These are phyloP conservation scores for Chanos chanos DNA, from an alignment of 2,797 vertebrate genomes.

Conservation along the genomic window DNA sequence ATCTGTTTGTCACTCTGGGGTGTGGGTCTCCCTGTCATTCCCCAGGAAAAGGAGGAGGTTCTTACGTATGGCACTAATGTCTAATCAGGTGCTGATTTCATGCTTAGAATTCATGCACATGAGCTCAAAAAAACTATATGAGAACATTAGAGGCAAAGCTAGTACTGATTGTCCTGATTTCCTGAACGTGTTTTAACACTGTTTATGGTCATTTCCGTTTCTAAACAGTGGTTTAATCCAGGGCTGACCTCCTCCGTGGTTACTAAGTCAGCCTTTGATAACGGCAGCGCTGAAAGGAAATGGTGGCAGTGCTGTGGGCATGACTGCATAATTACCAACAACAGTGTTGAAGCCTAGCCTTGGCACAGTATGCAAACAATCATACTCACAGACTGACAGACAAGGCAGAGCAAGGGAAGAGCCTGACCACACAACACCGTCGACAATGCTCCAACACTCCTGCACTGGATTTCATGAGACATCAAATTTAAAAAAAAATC, in stretches of 20 bases:
- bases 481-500: too few species aligned
- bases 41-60: too few species aligned
- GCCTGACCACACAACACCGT: conserved; percentile 18
- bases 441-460: not conserved
- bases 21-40: not conserved
- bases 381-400: conserved; percentile 39
- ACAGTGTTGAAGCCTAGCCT: conserved; percentile 36
- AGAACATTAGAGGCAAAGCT: too few species aligned
- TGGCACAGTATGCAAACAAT: too few species aligned
- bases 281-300: not conserved
- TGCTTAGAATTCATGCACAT: too few species aligned
- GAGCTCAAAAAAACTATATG: not conserved
- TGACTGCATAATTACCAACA: conserved; percentile 16
- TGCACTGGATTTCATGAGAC: conserved; percentile 20
- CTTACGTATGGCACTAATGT: too few species aligned
- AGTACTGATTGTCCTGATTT: too few species aligned
- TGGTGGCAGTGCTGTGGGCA: not conserved
- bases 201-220: not conserved
- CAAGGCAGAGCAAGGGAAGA: conserved; percentile 26
- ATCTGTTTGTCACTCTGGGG: conserved; percentile 13
- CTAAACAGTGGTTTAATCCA: not conserved
- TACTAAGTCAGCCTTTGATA: conserved; percentile 6
- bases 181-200: not conserved
- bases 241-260: not conserved
- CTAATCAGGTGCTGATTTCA: too few species aligned